Percentiles rank a stretch among this genome's conserved stretches.
These are phyloP conservation scores for Riparia riparia DNA, from an alignment of 2,113 vertebrate genomes.

Conservation along the genomic window DNA sequence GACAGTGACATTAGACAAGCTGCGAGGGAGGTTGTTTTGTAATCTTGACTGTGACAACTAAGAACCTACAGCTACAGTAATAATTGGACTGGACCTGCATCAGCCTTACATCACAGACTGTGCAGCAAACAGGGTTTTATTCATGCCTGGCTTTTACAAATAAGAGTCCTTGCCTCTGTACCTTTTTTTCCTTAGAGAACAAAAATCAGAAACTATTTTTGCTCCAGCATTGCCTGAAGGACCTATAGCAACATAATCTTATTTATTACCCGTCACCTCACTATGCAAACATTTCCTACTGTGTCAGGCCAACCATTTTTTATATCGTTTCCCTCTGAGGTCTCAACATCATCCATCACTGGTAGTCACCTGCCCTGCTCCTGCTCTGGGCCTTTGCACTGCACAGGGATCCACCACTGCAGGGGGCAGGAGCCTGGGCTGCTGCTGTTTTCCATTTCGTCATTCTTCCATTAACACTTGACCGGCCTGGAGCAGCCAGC, in stretches of 20 bases:
- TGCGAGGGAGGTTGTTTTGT: background rate
- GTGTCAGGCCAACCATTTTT: conserved; percentile 34
- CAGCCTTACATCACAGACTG: background rate
- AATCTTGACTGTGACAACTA: conserved; percentile 25
- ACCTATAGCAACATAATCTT: conserved; percentile 22
- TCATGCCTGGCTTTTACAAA: background rate
- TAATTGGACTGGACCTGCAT: background rate
- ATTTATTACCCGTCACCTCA: conserved; percentile 8
- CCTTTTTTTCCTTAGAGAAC: conserved; percentile 10
- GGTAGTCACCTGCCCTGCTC: background rate
- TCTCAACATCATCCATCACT: conserved; percentile 7
- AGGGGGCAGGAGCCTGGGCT: background rate
- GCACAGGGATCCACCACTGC: accelerated
- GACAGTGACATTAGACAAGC: background rate
- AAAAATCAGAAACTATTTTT: background rate
- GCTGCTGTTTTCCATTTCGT: background rate
- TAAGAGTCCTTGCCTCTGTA: background rate
- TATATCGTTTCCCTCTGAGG: background rate
- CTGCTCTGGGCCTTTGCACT: background rate
- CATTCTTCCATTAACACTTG: background rate
- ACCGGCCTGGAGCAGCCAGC: background rate
- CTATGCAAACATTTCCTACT: conserved; percentile 26
- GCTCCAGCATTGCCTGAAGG: background rate
- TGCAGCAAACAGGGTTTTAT: background rate
- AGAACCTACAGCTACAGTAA: background rate